Conservation (phyloP, 2,113 vertebrate genomes). For the Bambusicola thoracicus region DNA sequence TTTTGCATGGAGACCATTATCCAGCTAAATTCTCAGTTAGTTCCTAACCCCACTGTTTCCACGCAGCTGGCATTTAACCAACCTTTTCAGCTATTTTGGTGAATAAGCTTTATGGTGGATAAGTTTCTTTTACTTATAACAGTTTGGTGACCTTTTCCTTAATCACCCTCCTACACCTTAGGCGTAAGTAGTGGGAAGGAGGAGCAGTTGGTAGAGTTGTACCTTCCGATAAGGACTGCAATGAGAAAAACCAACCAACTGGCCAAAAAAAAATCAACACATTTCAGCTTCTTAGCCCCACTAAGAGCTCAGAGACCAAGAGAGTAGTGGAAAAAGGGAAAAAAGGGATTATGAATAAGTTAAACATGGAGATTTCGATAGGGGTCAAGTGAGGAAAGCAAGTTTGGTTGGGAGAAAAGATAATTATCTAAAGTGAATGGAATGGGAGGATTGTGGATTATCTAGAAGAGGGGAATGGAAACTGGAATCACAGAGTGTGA, state of each 20-base stretch:
- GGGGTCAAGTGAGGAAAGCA: background rate
- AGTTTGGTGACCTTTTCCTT: slow-evolving; percentile 18
- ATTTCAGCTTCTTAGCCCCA: background rate
- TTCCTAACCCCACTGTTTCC: background rate
- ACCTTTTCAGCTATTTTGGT: slow-evolving; percentile 3
- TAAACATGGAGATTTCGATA: background rate
- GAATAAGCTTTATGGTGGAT: background rate
- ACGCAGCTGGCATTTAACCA: slow-evolving; percentile 9
- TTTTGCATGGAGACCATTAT: background rate
- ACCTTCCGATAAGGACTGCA: background rate
- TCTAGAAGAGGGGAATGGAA: background rate
- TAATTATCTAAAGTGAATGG: background rate
- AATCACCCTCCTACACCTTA: background rate
- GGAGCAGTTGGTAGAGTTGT: background rate
- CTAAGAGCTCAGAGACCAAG: background rate
- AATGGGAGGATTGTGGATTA: background rate
- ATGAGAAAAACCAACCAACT: background rate
- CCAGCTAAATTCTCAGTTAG: background rate
- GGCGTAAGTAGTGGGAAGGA: background rate
- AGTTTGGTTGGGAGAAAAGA: background rate
- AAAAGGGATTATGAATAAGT: background rate
- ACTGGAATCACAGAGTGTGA: background rate
- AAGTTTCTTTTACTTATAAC: background rate
- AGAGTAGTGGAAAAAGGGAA: background rate
- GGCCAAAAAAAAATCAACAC: background rate